A percentile compares a stretch with the other conserved stretches of the same genome.
These are phyloP conservation scores for Deroptyus accipitrinus DNA, from an alignment of 2,113 vertebrate species.

Conservation along the genomic window DNA sequence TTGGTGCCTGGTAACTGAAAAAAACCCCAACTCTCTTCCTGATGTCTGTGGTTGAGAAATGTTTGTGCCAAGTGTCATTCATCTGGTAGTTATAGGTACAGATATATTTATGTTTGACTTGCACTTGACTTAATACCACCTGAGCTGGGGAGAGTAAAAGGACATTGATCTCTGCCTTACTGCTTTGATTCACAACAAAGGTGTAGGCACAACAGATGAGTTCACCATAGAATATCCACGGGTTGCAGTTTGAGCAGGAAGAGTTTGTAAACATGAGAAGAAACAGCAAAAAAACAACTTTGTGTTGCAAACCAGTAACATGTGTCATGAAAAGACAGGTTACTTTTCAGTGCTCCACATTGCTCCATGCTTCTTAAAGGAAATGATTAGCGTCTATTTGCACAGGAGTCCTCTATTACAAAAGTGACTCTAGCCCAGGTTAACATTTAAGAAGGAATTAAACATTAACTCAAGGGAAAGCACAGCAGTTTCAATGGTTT, in stretches of 20 bases:
- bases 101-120: slow-evolving; percentile 46
- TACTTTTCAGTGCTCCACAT: slow-evolving; percentile 10
- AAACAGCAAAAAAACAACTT: background rate
- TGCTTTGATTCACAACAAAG: background rate
- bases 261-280: slow-evolving; percentile 18
- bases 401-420: slow-evolving; percentile 36
- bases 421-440: slow-evolving; percentile 34
- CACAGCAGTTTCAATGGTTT: slow-evolving; percentile 20
- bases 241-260: background rate
- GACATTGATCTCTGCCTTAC: background rate
- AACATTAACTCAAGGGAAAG: slow-evolving; percentile 64
- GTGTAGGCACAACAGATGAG: background rate
- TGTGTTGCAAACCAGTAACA: background rate
- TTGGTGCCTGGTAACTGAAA: background rate
- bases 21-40: background rate
- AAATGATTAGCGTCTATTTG: slow-evolving; percentile 33
- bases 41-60: slow-evolving; percentile 1
- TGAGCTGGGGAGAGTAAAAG: background rate
- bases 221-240: background rate
- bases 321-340: background rate
- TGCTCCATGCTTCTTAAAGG: slow-evolving; percentile 37
- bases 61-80: background rate
- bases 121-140: slow-evolving; percentile 4
- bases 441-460: slow-evolving; percentile 66
- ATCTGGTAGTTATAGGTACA: slow-evolving; percentile 44